Conservation (phyloP, 2,113 vertebrate species). For the Ictalurus punctatus region DNA sequence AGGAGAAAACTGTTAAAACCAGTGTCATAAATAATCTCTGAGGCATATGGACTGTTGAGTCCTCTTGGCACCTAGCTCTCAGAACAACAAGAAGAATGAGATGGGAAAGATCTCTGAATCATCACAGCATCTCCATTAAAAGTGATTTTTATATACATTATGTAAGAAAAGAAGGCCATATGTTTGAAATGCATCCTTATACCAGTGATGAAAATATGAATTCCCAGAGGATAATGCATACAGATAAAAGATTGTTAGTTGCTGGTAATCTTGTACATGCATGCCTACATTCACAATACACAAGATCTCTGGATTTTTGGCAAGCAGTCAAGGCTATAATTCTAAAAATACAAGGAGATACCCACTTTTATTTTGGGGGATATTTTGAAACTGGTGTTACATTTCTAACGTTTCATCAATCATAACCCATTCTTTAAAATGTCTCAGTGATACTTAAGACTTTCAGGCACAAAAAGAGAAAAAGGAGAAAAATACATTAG, state of each 20-base stretch:
- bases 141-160: constrained; percentile 28
- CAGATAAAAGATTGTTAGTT: not conserved
- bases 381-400: not conserved
- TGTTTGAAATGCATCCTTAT: not conserved
- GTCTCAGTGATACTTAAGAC: constrained; percentile 52
- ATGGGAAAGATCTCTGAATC: constrained; percentile 29
- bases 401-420: not conserved
- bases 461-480: constrained; percentile 54
- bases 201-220: not conserved
- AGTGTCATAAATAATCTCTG: constrained; percentile 45
- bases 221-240: not conserved
- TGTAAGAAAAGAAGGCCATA: not conserved
- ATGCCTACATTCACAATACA: not conserved
- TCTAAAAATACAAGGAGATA: not conserved
- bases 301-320: not conserved
- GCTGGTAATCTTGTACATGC: constrained; percentile 17
- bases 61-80: constrained; percentile 38
- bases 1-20: constrained; percentile 28
- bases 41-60: constrained; percentile 18
- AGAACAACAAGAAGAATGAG: not conserved
- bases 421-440: constrained; percentile 25
- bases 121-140: constrained; percentile 32
- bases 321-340: constrained; percentile 6
- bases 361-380: not conserved
- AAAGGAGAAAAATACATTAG: constrained; percentile 51